phyloP scores from a whole-genome alignment of 2,113 vertebrate genomes.

The Cyanistes caeruleus region DNA sequence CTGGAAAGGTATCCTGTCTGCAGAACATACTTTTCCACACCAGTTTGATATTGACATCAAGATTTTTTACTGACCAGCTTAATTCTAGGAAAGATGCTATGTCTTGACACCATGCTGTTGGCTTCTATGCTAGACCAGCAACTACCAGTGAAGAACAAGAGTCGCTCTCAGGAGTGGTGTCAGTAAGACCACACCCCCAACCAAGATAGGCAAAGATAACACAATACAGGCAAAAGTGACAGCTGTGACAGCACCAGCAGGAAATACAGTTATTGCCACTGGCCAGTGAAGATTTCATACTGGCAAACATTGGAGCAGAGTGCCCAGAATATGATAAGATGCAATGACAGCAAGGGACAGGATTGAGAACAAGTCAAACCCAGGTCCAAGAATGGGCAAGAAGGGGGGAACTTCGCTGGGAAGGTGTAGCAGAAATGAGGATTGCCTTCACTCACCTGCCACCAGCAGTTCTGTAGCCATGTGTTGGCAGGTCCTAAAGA shows the following conservation, averaged over 20 bases:
- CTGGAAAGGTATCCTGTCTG: neutral
- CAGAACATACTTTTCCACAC: neutral
- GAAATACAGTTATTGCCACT: neutral
- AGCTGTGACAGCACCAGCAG: neutral
- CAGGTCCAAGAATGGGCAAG: neutral
- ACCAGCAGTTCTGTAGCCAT: neutral
- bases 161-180: neutral
- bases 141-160: neutral
- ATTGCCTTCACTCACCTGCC: neutral
- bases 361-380: neutral
- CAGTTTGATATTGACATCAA: neutral
- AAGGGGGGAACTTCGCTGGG: neutral
- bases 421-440: neutral
- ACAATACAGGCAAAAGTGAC: neutral
- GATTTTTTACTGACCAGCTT: neutral
- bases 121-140: neutral
- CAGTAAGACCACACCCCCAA: neutral
- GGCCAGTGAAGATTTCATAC: neutral
- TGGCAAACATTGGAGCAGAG: neutral
- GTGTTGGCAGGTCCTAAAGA: neutral
- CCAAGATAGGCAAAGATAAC: neutral
- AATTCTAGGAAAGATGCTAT: neutral
- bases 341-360: neutral
- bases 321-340: neutral
- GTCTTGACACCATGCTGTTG: neutral